A percentile compares a stretch with the other conserved stretches of the same genome.
phyloP scores from a whole-genome alignment of 2,113 vertebrate species.

The Eurypyga helias region DNA sequence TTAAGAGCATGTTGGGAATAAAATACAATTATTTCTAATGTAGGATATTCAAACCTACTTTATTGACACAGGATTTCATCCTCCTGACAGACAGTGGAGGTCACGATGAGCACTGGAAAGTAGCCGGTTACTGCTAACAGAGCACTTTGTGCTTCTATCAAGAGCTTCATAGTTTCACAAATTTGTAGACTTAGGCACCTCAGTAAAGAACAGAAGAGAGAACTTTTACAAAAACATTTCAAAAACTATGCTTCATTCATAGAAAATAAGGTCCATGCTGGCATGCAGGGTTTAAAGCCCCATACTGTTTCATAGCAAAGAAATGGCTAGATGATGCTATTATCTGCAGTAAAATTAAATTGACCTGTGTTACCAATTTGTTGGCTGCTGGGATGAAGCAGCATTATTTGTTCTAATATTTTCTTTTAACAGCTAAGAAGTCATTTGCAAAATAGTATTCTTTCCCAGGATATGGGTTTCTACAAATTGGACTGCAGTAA shows the following conservation, averaged over 20 bases:
- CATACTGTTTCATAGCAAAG: background rate
- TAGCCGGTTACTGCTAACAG: background rate
- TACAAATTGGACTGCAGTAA: background rate
- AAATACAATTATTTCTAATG: background rate
- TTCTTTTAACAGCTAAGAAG: background rate
- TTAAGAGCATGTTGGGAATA: background rate
- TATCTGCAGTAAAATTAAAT: slow-evolving; percentile 26
- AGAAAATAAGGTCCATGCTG: background rate
- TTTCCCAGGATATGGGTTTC: background rate
- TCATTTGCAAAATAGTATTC: background rate
- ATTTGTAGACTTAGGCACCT: background rate
- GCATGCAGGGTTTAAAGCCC: background rate
- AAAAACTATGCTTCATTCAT: background rate
- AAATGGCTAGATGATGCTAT: background rate
- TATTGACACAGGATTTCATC: background rate
- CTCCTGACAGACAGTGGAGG: background rate
- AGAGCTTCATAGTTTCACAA: background rate
- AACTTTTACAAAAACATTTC: background rate
- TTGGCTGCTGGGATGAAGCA: background rate
- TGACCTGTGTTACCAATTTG: background rate
- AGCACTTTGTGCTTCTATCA: background rate
- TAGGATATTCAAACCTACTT: background rate
- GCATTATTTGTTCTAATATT: background rate
- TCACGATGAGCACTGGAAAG: background rate
- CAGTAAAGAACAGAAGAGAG: background rate